Evolutionary conservation across 2,113 vertebrate species (phyloP).

Genomic region (Oxyruncus cristatus): DNA sequence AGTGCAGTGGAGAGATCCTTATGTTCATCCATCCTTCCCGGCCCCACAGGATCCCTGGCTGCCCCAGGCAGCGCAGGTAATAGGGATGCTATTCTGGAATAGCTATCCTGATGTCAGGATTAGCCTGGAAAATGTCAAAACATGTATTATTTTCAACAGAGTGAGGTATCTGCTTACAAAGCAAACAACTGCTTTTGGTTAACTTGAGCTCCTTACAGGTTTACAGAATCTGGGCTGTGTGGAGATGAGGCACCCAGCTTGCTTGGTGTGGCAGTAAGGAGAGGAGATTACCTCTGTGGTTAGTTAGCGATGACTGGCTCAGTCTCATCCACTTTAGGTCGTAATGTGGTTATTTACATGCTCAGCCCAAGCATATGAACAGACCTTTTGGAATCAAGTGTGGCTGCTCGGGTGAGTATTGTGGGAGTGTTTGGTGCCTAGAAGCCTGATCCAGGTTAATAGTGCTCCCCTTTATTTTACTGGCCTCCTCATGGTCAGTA

Average conservation of each 20-base stretch:
- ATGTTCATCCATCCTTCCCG: background rate
- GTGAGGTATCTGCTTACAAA: background rate
- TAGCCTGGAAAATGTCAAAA: background rate
- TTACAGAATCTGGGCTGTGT: background rate
- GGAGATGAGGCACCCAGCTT: background rate
- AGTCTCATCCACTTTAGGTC: background rate
- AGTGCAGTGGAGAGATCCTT: background rate
- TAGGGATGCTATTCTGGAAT: background rate
- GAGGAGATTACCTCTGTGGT: background rate
- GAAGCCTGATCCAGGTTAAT: background rate
- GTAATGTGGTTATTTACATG: background rate
- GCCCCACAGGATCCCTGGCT: accelerated
- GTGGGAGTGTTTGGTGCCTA: background rate
- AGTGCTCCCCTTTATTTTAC: background rate
- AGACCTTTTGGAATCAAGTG: background rate
- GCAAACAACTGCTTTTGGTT: background rate
- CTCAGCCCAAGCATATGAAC: background rate
- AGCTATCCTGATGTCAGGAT: background rate
- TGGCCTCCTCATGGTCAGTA: background rate
- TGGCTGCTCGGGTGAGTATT: background rate
- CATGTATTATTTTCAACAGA: background rate
- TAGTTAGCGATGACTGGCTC: background rate
- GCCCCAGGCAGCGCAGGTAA: background rate
- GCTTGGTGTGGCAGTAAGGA: background rate
- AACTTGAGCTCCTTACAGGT: background rate